phyloP scores from a whole-genome alignment of 2,797 vertebrate species.

The Cossypha niveicapilla region DNA sequence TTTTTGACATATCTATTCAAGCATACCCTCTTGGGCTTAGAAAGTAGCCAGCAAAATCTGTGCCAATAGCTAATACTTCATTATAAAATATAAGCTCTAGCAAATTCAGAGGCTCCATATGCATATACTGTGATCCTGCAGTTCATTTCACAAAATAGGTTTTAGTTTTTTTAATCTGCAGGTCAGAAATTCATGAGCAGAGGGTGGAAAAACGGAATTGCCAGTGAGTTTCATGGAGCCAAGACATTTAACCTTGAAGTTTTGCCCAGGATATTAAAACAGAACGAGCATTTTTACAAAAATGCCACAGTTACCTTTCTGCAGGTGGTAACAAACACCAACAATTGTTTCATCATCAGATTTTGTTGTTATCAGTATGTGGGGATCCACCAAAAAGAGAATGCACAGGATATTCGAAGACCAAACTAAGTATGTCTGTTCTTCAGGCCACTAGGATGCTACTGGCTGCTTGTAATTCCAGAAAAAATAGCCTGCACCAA shows the following conservation, averaged over 20 bases:
- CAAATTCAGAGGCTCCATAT: background rate
- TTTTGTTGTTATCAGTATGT: background rate
- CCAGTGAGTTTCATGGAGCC: background rate
- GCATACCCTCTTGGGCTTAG: conserved; percentile 32
- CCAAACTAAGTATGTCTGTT: background rate
- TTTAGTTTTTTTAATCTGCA: background rate
- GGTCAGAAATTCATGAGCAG: background rate
- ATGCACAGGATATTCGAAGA: background rate
- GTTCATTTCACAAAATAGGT: background rate
- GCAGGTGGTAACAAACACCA: background rate
- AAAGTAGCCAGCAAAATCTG: conserved; percentile 13
- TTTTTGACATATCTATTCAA: conserved; percentile 59
- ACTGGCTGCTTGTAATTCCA: background rate
- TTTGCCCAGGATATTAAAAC: background rate
- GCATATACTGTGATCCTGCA: background rate
- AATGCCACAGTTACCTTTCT: background rate
- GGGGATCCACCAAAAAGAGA: background rate
- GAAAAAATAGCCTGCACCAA: background rate
- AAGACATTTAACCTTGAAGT: background rate
- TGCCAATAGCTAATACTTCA: conserved; percentile 31
- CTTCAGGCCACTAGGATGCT: background rate
- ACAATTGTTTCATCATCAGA: background rate
- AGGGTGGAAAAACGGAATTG: background rate
- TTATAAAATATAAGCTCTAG: conserved; percentile 16
- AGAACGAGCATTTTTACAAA: background rate